Evolutionary conservation across 2,113 vertebrate genomes (phyloP).

Genomic region (Gobiocypris rarus): DNA sequence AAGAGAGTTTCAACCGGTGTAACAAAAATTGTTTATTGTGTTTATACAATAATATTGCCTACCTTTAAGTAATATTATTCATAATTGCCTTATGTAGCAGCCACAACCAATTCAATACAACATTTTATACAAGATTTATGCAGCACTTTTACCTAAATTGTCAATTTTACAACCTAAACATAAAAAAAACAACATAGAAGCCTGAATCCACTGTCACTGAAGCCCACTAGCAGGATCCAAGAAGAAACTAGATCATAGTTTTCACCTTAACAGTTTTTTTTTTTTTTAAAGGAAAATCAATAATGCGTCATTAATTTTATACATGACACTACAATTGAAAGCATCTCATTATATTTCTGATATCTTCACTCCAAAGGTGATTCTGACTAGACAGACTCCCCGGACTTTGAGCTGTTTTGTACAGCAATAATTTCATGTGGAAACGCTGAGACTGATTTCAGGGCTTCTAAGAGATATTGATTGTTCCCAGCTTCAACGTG

Average conservation of each 20-base stretch:
- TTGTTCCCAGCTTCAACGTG: constrained; percentile 34
- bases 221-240: not conserved
- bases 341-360: constrained; percentile 12
- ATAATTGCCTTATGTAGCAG: not conserved
- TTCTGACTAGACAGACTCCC: constrained; percentile 36
- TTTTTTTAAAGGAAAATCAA: not conserved
- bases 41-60: too few relatives aligned
- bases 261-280: not conserved
- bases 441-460: constrained; percentile 31
- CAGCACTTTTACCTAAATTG: not conserved
- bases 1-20: too few relatives aligned
- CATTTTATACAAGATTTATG: too few relatives aligned
- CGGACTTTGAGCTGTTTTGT: constrained; percentile 54
- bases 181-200: too few relatives aligned
- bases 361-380: constrained; percentile 39
- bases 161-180: too few relatives aligned
- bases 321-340: not conserved
- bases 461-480: constrained; percentile 36
- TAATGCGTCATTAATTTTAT: not conserved
- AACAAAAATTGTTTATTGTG: too few relatives aligned
- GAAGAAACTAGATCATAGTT: not conserved
- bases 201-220: too few relatives aligned
- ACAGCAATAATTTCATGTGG: constrained; percentile 46
- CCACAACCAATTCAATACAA: too few relatives aligned
- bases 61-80: too few relatives aligned